Base-by-base conservation (phyloP, 1,140 invertebrate genomes). In the Portunus trituberculatus region DNA sequence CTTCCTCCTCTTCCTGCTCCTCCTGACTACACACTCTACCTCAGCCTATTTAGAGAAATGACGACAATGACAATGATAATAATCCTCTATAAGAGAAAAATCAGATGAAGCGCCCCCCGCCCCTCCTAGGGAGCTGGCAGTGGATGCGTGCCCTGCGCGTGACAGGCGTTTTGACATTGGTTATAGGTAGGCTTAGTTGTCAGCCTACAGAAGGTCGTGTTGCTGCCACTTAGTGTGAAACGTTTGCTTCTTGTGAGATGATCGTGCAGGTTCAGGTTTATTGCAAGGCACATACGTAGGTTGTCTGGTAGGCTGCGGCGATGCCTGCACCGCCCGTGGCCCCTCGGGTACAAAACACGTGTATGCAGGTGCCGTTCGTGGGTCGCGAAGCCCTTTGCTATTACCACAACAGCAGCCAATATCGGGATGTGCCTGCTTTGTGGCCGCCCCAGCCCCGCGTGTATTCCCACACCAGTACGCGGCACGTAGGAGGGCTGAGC, bases 21-120 rank as follows among this genome's bases (percentile, higher is more conserved):
- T 32, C 31, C 89, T 25, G 39, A 20, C 84, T 8, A 4, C 84
- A 7, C 84, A 32, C 84, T 32, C 12, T 59, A 20, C 52, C 16
- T 59, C 52, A 76, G 20, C 67, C 67, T 76, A 7, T 2, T 39
- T 39, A 39, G 39, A 39, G 39, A 39, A 39, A 39, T n/a, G 67
- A 76, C 12, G 67, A n/a, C 3, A 76, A 20, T n/a, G 67, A 76
- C 12, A 76, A n/a, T 76, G 48, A 76, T 76, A n/a, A 76, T 8
- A 25, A 76, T 76, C 67, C 67, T 76, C 67, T 76, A 76, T 76
- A 76, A 76, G 67, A 76, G 67, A 76, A 76, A n/a, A 76, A n/a
- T 76, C 20, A 7, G 1, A 4, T 59, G 52, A 0, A 59, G 52
- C n/a, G 20, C 67, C 67, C 20, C 39, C 39, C 39, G 39, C 39